Percentiles rank a stretch among this genome's conserved stretches.
Evolutionary conservation across 2,888 invertebrate species (phyloP).

Genomic region (Galerucella nymphaeae): DNA sequence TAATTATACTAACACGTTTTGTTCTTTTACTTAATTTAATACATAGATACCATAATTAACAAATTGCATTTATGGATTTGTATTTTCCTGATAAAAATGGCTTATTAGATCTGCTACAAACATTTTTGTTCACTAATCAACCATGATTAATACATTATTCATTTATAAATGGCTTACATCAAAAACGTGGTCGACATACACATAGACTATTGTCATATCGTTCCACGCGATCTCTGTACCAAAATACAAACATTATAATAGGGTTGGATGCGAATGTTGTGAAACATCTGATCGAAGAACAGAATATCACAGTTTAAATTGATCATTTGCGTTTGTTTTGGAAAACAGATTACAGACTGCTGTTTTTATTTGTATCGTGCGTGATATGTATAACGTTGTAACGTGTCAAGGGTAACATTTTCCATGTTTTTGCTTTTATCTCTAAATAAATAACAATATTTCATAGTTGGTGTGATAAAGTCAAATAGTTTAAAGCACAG

Average conservation of each 20-base stretch:
- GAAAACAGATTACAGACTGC: slow-evolving; percentile 19
- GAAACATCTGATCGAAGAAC: slow-evolving; percentile 28
- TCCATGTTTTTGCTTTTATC: slow-evolving; percentile 2
- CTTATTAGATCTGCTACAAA: slow-evolving; percentile 44
- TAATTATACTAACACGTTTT: slow-evolving; percentile 13
- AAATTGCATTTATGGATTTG: slow-evolving; percentile 42
- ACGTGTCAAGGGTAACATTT: slow-evolving; percentile 3
- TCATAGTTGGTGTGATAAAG: background rate
- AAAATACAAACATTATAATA: slow-evolving; percentile 45
- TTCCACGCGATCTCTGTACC: slow-evolving; percentile 43
- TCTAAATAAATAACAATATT: slow-evolving; percentile 7
- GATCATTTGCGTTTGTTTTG: slow-evolving; percentile 18
- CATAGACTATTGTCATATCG: slow-evolving; percentile 38
- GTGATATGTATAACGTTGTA: slow-evolving; percentile 9
- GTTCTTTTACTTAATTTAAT: slow-evolving; percentile 37
- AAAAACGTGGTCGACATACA: slow-evolving; percentile 46
- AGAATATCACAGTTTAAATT: slow-evolving; percentile 37
- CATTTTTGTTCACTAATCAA: slow-evolving; percentile 47
- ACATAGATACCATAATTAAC: slow-evolving; percentile 37
- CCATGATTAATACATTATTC: slow-evolving; percentile 48
- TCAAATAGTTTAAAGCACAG: background rate
- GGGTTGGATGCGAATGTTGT: slow-evolving; percentile 32
- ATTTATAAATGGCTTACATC: slow-evolving; percentile 43
- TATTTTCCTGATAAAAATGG: slow-evolving; percentile 40
- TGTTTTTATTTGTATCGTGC: slow-evolving; percentile 21